Conservation (phyloP, 1,140 invertebrate species). For the Aleiodes sp. region DNA sequence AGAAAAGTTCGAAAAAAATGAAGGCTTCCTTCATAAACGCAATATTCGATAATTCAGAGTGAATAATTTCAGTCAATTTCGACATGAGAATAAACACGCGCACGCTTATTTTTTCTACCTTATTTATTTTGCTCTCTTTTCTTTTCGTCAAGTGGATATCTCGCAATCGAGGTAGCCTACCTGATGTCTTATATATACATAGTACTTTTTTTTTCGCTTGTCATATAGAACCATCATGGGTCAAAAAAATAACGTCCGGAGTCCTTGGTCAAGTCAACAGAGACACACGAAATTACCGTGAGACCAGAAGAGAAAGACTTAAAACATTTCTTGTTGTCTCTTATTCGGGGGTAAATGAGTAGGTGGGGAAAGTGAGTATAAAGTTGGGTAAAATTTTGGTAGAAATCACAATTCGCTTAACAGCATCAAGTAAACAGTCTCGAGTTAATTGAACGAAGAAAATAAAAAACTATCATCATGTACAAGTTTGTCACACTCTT, state of each 20-base stretch:
- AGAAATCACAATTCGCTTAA: conserved; percentile 33
- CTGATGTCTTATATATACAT: too few relatives aligned
- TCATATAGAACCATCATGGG: neutral
- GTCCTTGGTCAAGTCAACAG: conserved; percentile 6
- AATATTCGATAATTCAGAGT: neutral
- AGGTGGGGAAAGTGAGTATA: conserved; percentile 34
- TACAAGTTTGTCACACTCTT: conserved; percentile 37
- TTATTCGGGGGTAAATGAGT: conserved; percentile 44
- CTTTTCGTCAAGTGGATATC: neutral
- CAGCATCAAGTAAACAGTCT: conserved; percentile 25
- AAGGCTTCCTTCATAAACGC: neutral
- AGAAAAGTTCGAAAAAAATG: too few relatives aligned
- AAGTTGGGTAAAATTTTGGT: conserved; percentile 5
- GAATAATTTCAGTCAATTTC: neutral
- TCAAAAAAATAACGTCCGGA: neutral
- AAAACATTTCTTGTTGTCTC: neutral
- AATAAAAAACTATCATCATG: conserved; percentile 29
- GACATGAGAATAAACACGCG: neutral
- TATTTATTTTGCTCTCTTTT: neutral
- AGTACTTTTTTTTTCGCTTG: neutral
- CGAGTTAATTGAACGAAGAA: neutral
- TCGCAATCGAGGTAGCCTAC: neutral
- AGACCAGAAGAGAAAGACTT: conserved; percentile 7
- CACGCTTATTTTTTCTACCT: neutral
- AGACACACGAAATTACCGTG: neutral